phyloP scores from a whole-genome alignment of 2,888 invertebrate genomes.

The Parnassius glacialis region DNA sequence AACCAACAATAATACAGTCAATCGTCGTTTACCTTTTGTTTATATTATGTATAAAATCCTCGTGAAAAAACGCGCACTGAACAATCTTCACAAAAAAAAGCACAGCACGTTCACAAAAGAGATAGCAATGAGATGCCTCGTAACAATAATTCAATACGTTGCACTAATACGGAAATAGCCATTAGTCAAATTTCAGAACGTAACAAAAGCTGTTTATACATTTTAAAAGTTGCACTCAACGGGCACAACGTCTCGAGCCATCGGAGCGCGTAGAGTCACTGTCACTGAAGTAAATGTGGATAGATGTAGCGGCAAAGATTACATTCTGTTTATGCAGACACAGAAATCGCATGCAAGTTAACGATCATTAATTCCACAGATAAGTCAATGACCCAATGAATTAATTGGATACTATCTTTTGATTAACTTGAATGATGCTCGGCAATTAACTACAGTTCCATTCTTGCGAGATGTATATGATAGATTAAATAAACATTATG shows the following conservation, averaged over 20 bases:
- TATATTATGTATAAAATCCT: slow-evolving; percentile 13
- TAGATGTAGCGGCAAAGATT: slow-evolving; percentile 30
- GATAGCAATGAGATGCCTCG: slow-evolving; percentile 27
- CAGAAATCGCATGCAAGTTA: slow-evolving; percentile 7
- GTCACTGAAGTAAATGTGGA: slow-evolving; percentile 47
- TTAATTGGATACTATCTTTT: slow-evolving; percentile 1
- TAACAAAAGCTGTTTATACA: slow-evolving; percentile 27
- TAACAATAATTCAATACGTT: slow-evolving; percentile 28
- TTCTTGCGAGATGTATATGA: no score
- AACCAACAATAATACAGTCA: no score
- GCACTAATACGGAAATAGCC: slow-evolving; percentile 26
- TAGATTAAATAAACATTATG: no score
- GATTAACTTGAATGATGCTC: background rate
- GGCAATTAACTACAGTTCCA: no score
- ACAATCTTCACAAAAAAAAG: slow-evolving; percentile 5
- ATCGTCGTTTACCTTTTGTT: slow-evolving; percentile 4
- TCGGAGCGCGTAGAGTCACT: slow-evolving; percentile 58
- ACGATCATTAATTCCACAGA: slow-evolving; percentile 2
- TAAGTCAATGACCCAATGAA: slow-evolving; percentile 3
- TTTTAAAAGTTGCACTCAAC: slow-evolving; percentile 41
- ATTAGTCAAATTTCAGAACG: slow-evolving; percentile 29
- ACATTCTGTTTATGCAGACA: slow-evolving; percentile 28
- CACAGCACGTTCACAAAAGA: slow-evolving; percentile 25
- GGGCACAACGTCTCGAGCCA: slow-evolving; percentile 51
- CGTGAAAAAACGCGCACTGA: slow-evolving; percentile 9